Conservation (phyloP, 2,888 invertebrate species). For the Vesta saturnalis region DNA sequence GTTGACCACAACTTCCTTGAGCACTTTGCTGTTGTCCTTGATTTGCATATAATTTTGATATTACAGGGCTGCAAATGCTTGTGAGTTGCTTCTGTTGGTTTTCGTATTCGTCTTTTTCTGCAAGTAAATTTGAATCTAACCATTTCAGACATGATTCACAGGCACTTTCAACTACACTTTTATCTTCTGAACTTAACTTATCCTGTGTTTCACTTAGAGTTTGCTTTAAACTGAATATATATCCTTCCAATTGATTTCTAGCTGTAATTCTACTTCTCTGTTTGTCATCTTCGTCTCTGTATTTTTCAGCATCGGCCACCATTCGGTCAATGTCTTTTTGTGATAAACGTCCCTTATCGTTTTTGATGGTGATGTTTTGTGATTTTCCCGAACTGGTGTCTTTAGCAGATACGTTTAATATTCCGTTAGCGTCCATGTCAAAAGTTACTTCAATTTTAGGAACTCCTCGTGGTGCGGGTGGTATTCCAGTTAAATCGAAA, state of each 20-base stretch:
- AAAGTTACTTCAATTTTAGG: conserved; percentile 78
- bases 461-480: conserved; percentile 75
- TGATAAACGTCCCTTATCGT: conserved; percentile 82
- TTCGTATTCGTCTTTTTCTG: conserved; percentile 66
- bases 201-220: conserved; percentile 65
- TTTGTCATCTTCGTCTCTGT: conserved; percentile 76
- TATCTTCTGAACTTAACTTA: conserved; percentile 71
- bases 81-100: conserved; percentile 65
- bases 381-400: conserved; percentile 67
- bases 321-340: conserved; percentile 85
- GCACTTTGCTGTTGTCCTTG: conserved; percentile 45
- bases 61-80: conserved; percentile 64
- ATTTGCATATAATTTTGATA: conserved; percentile 66
- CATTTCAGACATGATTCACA: conserved; percentile 70
- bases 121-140: conserved; percentile 69
- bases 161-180: conserved; percentile 64
- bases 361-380: conserved; percentile 78
- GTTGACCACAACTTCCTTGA: conserved; percentile 43
- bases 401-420: conserved; percentile 68
- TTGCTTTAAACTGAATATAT: conserved; percentile 74
- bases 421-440: conserved; percentile 79
- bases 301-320: conserved; percentile 77
- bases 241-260: conserved; percentile 75
- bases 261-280: conserved; percentile 72
- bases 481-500: conserved; percentile 74